Evolutionary conservation across 2,888 invertebrate species (phyloP).

Genomic region (Ochropacha duplaris): DNA sequence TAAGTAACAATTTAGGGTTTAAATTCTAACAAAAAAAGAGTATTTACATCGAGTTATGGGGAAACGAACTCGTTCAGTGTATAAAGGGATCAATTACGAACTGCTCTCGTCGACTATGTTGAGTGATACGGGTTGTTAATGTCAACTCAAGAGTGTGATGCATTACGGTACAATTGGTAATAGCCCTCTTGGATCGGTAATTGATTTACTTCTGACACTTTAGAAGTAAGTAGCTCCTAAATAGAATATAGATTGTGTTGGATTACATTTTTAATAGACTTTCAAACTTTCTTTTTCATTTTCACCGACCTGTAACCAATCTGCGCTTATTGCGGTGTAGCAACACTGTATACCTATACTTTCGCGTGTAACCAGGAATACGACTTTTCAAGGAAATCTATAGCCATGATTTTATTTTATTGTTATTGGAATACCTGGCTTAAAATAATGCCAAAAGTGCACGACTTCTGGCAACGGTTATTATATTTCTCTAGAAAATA

Average conservation of each 20-base stretch:
- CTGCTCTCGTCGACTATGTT: conserved; percentile 24
- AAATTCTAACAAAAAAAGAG: neutral
- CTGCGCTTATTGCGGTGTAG: neutral
- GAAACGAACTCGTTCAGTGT: conserved; percentile 28
- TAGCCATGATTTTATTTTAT: neutral
- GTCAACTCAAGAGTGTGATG: conserved; percentile 43
- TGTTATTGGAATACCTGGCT: neutral
- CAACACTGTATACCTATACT: neutral
- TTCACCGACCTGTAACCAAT: neutral
- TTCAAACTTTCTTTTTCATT: conserved; percentile 1
- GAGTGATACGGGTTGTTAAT: conserved; percentile 53
- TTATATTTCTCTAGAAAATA: neutral
- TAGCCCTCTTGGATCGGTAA: neutral
- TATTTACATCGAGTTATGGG: conserved; percentile 7
- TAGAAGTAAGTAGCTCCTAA: neutral
- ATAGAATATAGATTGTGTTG: neutral
- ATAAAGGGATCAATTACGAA: conserved; percentile 54
- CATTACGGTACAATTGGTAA: conserved; percentile 29
- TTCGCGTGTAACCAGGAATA: neutral
- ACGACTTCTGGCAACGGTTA: too few species aligned
- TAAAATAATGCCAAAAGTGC: too few species aligned
- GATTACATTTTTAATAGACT: neutral
- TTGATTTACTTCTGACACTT: conserved; percentile 3
- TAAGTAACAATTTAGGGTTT: conserved; percentile 8
- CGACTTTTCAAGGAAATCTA: neutral